Percentiles rank a stretch among this genome's conserved stretches.
Conservation (phyloP, 2,113 vertebrate species). For the Corythoichthys haematopterus region DNA sequence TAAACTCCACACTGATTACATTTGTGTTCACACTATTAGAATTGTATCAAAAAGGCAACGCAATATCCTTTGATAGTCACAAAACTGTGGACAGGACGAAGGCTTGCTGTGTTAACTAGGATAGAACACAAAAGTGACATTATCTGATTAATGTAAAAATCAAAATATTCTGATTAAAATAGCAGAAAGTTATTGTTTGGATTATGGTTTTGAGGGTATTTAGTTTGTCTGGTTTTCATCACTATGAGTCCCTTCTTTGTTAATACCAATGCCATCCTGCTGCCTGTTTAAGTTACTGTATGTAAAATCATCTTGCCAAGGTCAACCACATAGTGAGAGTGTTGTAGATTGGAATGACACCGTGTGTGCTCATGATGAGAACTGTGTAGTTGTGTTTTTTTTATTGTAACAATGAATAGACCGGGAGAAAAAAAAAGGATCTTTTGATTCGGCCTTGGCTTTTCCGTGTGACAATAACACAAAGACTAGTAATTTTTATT, state of each 20-base stretch:
- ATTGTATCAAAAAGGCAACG: background rate
- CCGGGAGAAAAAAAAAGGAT: constrained; percentile 2
- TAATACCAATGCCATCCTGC: background rate
- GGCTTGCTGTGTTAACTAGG: background rate
- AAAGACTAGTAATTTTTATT: constrained; percentile 18
- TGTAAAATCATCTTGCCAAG: constrained; percentile 19
- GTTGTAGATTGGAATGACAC: constrained; percentile 13
- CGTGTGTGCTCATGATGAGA: background rate
- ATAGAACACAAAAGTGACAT: background rate
- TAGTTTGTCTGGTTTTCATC: constrained; percentile 5
- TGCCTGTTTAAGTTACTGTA: constrained; percentile 1
- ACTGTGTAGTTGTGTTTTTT: constrained; percentile 5
- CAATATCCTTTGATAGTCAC: background rate
- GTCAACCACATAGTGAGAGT: constrained; percentile 26
- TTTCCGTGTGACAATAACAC: constrained; percentile 19
- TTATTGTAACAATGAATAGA: background rate
- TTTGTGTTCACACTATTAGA: background rate
- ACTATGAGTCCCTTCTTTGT: background rate
- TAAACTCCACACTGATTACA: background rate
- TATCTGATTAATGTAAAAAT: no score
- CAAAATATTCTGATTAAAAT: no score
- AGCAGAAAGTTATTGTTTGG: no score
- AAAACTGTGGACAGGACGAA: background rate
- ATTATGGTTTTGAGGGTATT: no score
- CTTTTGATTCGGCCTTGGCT: constrained; percentile 35